These are phyloP conservation scores for Acrobeloides nanus DNA, from an alignment of 2,888 invertebrate species.

Conservation along the genomic window DNA sequence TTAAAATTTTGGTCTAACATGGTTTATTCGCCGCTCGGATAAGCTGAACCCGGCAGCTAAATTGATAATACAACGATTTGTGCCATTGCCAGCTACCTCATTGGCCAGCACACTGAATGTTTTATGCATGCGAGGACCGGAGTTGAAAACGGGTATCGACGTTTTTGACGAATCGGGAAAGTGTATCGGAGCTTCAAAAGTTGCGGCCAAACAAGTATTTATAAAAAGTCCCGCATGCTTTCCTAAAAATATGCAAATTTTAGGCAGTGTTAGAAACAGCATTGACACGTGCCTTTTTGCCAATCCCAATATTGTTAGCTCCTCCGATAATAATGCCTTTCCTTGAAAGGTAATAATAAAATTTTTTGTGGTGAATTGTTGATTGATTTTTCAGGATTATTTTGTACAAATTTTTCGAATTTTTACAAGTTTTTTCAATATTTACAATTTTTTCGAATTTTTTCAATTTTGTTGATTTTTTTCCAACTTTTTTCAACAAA, in stretches of 20 bases:
- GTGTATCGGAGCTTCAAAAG: slow-evolving; percentile 57
- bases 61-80: slow-evolving; percentile 31
- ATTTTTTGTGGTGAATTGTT: not conserved
- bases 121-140: slow-evolving; percentile 56
- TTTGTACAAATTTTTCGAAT: too few species aligned
- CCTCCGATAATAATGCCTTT: slow-evolving; percentile 50
- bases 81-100: slow-evolving; percentile 44
- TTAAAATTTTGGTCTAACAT: slow-evolving; percentile 28
- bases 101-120: slow-evolving; percentile 55
- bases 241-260: too few species aligned
- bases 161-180: slow-evolving; percentile 56
- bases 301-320: slow-evolving; percentile 38
- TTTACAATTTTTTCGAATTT: too few species aligned
- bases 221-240: too few species aligned
- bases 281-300: slow-evolving; percentile 44
- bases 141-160: slow-evolving; percentile 57
- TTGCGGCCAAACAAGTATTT: slow-evolving; percentile 57
- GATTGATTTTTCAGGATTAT: not conserved
- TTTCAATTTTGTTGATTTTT: too few species aligned
- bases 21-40: slow-evolving; percentile 38
- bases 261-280: slow-evolving; percentile 45
- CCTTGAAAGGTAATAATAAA: slow-evolving; percentile 34
- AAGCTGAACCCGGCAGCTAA: slow-evolving; percentile 10
- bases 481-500: too few species aligned
- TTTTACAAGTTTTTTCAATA: too few species aligned